Base-by-base conservation (phyloP, 1,140 invertebrate genomes). In the Zaprionus capensis region DNA sequence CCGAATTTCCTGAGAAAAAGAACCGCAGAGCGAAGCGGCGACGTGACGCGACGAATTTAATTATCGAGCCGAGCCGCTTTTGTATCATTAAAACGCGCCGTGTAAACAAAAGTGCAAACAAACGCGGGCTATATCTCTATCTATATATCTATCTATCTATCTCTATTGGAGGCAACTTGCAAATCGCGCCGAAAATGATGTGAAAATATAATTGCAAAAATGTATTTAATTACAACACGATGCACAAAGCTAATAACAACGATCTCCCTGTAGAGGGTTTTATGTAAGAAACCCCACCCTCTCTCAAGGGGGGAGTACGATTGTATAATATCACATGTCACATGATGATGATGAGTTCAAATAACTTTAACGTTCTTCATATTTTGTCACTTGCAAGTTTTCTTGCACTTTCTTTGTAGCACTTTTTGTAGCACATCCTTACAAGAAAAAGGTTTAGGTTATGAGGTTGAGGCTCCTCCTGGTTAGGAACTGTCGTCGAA, bases 161-260 rank as follows among this genome's bases (percentile, higher is more conserved):
- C 11, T 24, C 4, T 26, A 41, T 71, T 9, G 56, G 56, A 71
- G 26, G 24, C 36, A 46, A 44, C 17, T 44, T 31, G 44, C 24
- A 28, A 61, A 62, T 44, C 11, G 14, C 26, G 14, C 22, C 20
- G 22, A 44, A 63, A 56, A 70, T 26, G 28, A 38, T 58, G 51
- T 71, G 46, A 66, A 66, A 76, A 55, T 53, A 59, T 61, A 36
- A 64, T 24, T 53, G 59, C 26, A 59, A 57, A 80, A 80, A 76
- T 76, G 68, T 65, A 44, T 72, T 69, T 80, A 80, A 82, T 82
- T 64, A 38, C 62, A 53, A 41, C 38, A 22, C 44, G 9, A 34
- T 11, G 57, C 15, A 82, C 62, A 59, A 59, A 69, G 65, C 79
- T 68, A 65, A 65, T 61, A 57, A 53, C 57, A 17, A 71, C 62